Evolutionary conservation across 1,140 invertebrate genomes (phyloP), one percentile per base, ranked within the genome.

Genomic region (Neomicropteryx cornuta): DNA sequence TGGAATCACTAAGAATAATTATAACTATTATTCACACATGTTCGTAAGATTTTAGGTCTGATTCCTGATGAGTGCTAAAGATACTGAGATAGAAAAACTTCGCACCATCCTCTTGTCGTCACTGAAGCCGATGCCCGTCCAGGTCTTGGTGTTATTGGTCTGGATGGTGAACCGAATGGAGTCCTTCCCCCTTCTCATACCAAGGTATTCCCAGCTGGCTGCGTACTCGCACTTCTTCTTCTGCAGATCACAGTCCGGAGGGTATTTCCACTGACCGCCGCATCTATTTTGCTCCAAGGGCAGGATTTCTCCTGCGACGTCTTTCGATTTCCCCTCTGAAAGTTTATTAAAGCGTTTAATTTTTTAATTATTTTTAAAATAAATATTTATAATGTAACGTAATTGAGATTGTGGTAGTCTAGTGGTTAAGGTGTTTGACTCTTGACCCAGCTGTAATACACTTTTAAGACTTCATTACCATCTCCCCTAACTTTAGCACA

Each of bases 71-170:
- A n/a, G n/a, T n/a, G n/a, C n/a, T n/a, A n/a, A n/a, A n/a, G n/a
- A n/a, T n/a, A n/a, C n/a, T n/a, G n/a, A n/a, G n/a, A n/a, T n/a
- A n/a, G n/a, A n/a, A n/a, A n/a, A n/a, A n/a, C n/a, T n/a, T n/a
- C 53, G 70, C 57, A 85, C 81, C 90, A 94, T 94, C 55, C 76
- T 80, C 40, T 79, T 77, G 51, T 90, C 79, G 37, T 87, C 71
- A 19, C 87, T 91, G 60, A 97, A 94, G 10, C 83, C 92, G 44
- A 97, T 87, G 2, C 92, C 94, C 2, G 91, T 94, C 94, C 94
- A 97, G 10, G 75, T 73, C 41, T 90, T 78, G 1, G 73, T 78
- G 42, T 90, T 70, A 8, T 75, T 80, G 0, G 88, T 92, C 13
- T 78, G 73, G n/a, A 97, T 81, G 2, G 80, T 85, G 61, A 97